phyloP scores from a whole-genome alignment of 2,888 invertebrate genomes.

The Hyposoter didymator region DNA sequence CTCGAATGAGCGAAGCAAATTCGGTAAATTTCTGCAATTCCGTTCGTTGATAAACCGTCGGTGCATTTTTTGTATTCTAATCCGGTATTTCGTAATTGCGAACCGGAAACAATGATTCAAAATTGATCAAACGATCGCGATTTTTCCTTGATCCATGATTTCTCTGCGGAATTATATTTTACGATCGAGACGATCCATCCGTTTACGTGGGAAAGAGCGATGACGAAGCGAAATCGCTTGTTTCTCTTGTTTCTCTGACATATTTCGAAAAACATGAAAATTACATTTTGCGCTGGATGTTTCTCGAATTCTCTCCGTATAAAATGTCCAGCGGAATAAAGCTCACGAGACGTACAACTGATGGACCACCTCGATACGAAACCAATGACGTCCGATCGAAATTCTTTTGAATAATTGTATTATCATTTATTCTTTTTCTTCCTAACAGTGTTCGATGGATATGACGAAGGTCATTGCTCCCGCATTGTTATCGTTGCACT shows the following conservation, averaged over 20 bases:
- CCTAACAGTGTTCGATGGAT: slow-evolving; percentile 82
- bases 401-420: slow-evolving; percentile 71
- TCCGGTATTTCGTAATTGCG: neutral
- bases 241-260: too few species aligned
- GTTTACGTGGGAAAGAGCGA: too few species aligned
- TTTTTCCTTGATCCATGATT: too few species aligned
- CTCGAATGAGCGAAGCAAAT: neutral
- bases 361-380: neutral
- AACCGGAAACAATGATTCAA: too few species aligned
- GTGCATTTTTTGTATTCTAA: neutral
- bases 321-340: too few species aligned
- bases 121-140: neutral
- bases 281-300: too few species aligned
- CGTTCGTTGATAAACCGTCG: neutral
- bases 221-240: too few species aligned
- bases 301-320: too few species aligned
- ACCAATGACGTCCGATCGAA: neutral
- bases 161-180: too few species aligned
- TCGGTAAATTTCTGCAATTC: neutral
- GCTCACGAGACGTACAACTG: too few species aligned
- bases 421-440: slow-evolving; percentile 74
- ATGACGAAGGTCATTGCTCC: slow-evolving; percentile 83
- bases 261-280: too few species aligned
- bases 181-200: too few species aligned
- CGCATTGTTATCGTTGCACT: slow-evolving; percentile 67